Base-by-base conservation (phyloP, 2,113 vertebrate species). In the Ptilorrhoa leucosticta region DNA sequence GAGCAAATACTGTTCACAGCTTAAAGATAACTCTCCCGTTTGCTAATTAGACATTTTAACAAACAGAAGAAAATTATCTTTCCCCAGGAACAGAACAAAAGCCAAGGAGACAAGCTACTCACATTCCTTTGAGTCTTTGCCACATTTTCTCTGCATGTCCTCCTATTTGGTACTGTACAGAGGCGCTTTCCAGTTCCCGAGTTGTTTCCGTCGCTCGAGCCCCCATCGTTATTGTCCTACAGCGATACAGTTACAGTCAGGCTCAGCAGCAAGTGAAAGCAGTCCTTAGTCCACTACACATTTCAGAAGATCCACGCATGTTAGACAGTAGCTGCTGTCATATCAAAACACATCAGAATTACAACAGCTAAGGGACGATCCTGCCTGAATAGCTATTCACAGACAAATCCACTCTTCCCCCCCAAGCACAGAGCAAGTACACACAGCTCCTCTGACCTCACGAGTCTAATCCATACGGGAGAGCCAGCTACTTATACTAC, bases 111-210 rank as follows among this genome's bases (percentile, higher is more conserved):
- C 51, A 86, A 96, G 83, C 75, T 98, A 98, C 98, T 98, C 93
- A 98, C 98, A 98, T 98, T 96, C 98, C 98, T 97, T 98, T 98
- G 90, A 98, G 97, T 54, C 98, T 97, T 78, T 98, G 98, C 98
- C 98, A 98, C 98, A 98, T 98, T 97, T 98, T 98, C 83, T 98
- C 98, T 28, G 98, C 84, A 17, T 98, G 98, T 91, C 98, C 98
- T 97, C 98, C 98, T 96, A 97, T 96, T 54, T 98, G 97, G 64
- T 98, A 98, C 88, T 98, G 98, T 70, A 98, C 95, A 94, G 97
- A 97, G 84, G 97, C 91, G 85, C 90, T 98, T 94, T 98, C 97
- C 97, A 98, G 50, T 82, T 98, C 98, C 95, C 97, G 96, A 40
- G 95, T 93, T 88, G 96, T 95, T 89, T 98, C 98, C 5, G 94